A percentile compares a stretch with the other conserved stretches of the same genome.
Conservation (phyloP, 37 sponge, comb jelly and placozoan species). For the Mnemiopsis leidyi region DNA sequence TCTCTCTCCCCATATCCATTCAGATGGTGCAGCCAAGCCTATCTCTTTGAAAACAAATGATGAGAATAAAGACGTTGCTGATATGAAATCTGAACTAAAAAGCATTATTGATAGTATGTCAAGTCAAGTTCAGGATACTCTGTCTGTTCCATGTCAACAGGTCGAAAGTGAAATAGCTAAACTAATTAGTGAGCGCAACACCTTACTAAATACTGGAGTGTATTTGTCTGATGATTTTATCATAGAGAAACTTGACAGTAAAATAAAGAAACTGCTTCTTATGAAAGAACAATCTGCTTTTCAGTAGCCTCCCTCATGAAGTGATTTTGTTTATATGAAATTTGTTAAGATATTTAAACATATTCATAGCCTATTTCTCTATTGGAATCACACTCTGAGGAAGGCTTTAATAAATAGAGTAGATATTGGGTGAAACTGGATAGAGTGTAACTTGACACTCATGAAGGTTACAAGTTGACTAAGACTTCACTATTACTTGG, state of each 20-base stretch:
- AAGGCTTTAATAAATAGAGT: no score
- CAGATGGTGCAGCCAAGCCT: not conserved
- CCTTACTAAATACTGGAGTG: conserved; percentile 26
- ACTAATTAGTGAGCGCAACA: conserved; percentile 45
- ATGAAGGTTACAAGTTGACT: no score
- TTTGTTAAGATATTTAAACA: no score
- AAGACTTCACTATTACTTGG: no score
- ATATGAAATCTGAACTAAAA: not conserved
- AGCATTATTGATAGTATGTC: not conserved
- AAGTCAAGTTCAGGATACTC: not conserved
- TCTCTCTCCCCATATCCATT: not conserved
- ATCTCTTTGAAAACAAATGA: not conserved
- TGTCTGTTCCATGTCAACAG: not conserved
- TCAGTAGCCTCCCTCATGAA: not conserved
- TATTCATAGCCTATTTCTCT: no score
- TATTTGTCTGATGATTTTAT: conserved; percentile 28
- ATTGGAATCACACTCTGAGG: no score
- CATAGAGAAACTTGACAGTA: not conserved
- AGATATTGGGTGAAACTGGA: no score
- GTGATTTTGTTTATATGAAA: no score
- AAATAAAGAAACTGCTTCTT: not conserved
- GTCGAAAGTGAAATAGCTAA: conserved; percentile 46
- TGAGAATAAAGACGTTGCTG: not conserved
- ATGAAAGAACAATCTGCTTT: not conserved
- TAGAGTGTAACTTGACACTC: no score